Evolutionary conservation across 2,888 invertebrate species (phyloP).

Genomic region (Drosophila nr. fundita): DNA sequence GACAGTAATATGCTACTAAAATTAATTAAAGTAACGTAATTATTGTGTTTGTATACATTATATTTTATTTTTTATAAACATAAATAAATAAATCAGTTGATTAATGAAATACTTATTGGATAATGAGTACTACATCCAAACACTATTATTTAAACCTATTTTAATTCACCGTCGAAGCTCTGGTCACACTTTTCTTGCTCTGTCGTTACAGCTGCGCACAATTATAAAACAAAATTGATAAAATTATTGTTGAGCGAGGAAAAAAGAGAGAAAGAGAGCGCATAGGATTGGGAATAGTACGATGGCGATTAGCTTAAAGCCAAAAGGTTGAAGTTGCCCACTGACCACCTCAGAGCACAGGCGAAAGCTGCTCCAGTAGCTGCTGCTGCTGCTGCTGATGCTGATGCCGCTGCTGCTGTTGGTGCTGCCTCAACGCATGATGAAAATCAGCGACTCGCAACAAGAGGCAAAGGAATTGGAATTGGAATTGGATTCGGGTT

Average conservation of each 20-base stretch:
- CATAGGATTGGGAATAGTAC: slow-evolving; percentile 53
- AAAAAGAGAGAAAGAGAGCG: slow-evolving; percentile 25
- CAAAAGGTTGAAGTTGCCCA: slow-evolving; percentile 74
- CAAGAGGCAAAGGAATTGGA: slow-evolving; percentile 51
- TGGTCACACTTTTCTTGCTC: slow-evolving; percentile 59
- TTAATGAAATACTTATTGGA: background rate
- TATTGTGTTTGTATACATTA: background rate
- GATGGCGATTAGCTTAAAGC: slow-evolving; percentile 76
- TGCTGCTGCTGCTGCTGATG: slow-evolving; percentile 30
- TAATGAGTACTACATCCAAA: background rate
- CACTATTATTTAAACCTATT: background rate
- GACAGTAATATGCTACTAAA: background rate
- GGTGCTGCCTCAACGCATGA: slow-evolving; percentile 74
- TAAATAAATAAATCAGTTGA: background rate
- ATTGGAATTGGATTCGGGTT: slow-evolving; percentile 34
- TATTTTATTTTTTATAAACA: too few relatives aligned
- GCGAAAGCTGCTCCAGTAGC: slow-evolving; percentile 48
- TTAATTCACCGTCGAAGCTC: background rate
- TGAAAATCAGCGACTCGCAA: slow-evolving; percentile 79
- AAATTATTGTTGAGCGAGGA: slow-evolving; percentile 72
- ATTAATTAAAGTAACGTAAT: background rate
- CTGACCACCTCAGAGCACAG: slow-evolving; percentile 59
- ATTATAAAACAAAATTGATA: slow-evolving; percentile 82
- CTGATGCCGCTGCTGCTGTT: slow-evolving; percentile 10
- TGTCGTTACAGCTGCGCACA: slow-evolving; percentile 68